Evolutionary conservation across 2,888 invertebrate species (phyloP).

Genomic region (Drepanosiphum platanoidis): DNA sequence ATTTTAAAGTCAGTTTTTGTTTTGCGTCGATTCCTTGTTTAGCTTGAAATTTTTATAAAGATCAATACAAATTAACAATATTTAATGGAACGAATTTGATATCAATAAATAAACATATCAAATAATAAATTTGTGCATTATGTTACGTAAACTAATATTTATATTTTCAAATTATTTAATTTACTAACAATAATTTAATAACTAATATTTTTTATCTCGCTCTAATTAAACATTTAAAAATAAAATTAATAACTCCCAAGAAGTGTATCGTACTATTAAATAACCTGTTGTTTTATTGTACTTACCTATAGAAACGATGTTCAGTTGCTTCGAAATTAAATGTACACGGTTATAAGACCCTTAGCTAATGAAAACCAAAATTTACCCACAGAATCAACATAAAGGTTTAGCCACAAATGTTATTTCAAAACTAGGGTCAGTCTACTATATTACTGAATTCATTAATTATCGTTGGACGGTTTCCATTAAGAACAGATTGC

Average conservation of each 20-base stretch:
- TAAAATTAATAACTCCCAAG: neutral
- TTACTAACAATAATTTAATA: too few relatives aligned
- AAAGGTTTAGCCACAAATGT: slow-evolving; percentile 3
- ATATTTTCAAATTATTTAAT: too few relatives aligned
- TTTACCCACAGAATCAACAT: slow-evolving; percentile 4
- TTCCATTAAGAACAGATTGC: neutral
- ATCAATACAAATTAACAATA: too few relatives aligned
- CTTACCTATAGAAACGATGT: slow-evolving; percentile 6
- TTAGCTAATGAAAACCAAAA: slow-evolving; percentile 25
- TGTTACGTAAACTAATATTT: neutral
- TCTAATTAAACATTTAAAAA: neutral
- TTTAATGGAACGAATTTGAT: too few relatives aligned
- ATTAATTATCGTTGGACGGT: slow-evolving; percentile 6
- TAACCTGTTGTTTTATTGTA: neutral
- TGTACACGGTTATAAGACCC: neutral
- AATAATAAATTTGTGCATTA: too few relatives aligned
- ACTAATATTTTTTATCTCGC: neutral
- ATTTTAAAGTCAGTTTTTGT: too few relatives aligned
- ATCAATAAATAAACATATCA: too few relatives aligned
- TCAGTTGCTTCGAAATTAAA: slow-evolving; percentile 9
- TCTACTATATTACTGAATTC: slow-evolving; percentile 10
- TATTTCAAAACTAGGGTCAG: neutral
- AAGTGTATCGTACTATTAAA: neutral
- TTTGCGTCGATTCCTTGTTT: too few relatives aligned
- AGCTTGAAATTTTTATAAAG: too few relatives aligned